Conservation (phyloP, 2,888 invertebrate species). For the Hydropsyche betteni region DNA sequence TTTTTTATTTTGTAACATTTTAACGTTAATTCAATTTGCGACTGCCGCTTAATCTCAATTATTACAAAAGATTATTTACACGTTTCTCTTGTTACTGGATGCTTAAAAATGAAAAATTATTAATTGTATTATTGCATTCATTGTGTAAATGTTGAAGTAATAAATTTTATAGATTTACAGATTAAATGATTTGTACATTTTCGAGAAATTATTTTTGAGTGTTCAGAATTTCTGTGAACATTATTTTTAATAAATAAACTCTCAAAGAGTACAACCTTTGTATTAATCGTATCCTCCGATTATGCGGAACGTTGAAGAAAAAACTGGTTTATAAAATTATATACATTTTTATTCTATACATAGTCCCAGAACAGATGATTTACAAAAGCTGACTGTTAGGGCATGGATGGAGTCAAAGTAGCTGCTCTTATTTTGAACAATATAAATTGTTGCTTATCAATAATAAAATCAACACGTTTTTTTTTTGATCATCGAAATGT, state of each 20-base stretch:
- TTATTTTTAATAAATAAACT: slow-evolving; percentile 49
- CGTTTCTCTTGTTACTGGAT: no score
- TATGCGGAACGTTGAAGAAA: not conserved
- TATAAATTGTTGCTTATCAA: slow-evolving; percentile 6
- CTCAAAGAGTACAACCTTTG: not conserved
- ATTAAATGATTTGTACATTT: slow-evolving; percentile 45
- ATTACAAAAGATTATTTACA: no score
- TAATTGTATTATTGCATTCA: slow-evolving; percentile 11
- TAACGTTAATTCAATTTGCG: no score
- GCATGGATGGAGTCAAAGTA: slow-evolving; percentile 49
- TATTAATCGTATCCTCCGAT: not conserved
- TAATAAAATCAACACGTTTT: not conserved
- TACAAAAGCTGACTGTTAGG: slow-evolving; percentile 49
- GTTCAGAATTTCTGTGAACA: slow-evolving; percentile 48
- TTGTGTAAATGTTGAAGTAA: slow-evolving; percentile 5
- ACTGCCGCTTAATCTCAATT: no score
- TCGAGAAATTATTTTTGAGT: slow-evolving; percentile 47
- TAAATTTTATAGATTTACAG: slow-evolving; percentile 19
- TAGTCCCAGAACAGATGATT: slow-evolving; percentile 40
- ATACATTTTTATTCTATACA: slow-evolving; percentile 43
- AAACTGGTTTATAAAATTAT: slow-evolving; percentile 48
- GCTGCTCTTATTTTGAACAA: slow-evolving; percentile 44
- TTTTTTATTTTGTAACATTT: no score
- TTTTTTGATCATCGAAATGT: no score
- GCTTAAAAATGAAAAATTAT: no score